phyloP scores from a whole-genome alignment of 2,888 invertebrate species.

The Euspilapteryx auroguttella region DNA sequence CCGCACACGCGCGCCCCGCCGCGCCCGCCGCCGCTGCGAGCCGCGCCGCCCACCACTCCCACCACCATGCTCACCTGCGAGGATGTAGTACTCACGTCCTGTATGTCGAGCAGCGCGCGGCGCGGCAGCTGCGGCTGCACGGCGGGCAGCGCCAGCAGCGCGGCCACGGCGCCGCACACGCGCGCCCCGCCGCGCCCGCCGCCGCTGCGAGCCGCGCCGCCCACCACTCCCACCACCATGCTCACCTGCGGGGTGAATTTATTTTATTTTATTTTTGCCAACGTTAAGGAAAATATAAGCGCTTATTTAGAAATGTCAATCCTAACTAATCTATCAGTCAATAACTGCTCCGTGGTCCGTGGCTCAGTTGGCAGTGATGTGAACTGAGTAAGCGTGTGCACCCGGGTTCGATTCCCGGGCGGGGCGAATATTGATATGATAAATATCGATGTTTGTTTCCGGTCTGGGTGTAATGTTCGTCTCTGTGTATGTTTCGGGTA shows the following conservation, averaged over 20 bases:
- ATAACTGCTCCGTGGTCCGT: too few relatives aligned
- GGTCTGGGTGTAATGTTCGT: too few relatives aligned
- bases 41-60: slow-evolving; percentile 36
- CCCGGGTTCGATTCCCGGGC: too few relatives aligned
- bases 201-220: slow-evolving; percentile 21
- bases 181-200: slow-evolving; percentile 23
- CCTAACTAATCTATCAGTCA: too few relatives aligned
- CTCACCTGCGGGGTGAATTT: slow-evolving; percentile 23
- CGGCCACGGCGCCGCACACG: slow-evolving; percentile 49
- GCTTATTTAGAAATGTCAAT: too few relatives aligned
- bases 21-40: slow-evolving; percentile 13
- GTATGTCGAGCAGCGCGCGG: slow-evolving; percentile 45
- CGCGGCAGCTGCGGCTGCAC: slow-evolving; percentile 32
- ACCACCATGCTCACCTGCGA: slow-evolving; percentile 48
- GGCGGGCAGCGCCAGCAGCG: slow-evolving; percentile 40
- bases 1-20: slow-evolving; percentile 42
- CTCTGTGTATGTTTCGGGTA: too few relatives aligned
- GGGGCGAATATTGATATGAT: too few relatives aligned
- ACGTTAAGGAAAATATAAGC: too few relatives aligned
- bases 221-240: slow-evolving; percentile 47
- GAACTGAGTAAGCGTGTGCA: too few relatives aligned
- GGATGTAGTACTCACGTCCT: slow-evolving; percentile 27
- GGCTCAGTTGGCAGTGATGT: too few relatives aligned
- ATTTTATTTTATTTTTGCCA: too few relatives aligned
- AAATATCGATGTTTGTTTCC: too few relatives aligned